phyloP scores from a whole-genome alignment of 1,140 invertebrate species.

The Neomicropteryx cornuta region DNA sequence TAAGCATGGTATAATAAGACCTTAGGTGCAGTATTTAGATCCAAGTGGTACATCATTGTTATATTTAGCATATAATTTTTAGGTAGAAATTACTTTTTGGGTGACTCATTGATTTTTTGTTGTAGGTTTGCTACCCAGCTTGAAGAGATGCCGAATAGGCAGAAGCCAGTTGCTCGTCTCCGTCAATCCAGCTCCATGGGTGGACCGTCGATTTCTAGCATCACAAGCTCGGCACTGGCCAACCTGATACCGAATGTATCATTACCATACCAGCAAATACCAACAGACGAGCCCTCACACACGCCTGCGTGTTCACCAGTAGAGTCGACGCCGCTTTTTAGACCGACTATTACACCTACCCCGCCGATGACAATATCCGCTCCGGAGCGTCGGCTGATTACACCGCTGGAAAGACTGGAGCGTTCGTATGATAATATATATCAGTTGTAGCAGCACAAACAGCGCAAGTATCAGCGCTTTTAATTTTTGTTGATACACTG shows the following conservation, averaged over 20 bases:
- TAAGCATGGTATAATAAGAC: background rate
- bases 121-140: slow-evolving; percentile 44
- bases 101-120: slow-evolving; percentile 6
- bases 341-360: slow-evolving; percentile 27
- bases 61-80: background rate
- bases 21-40: background rate
- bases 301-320: background rate
- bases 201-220: slow-evolving; percentile 25
- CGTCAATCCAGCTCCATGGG: slow-evolving; percentile 42
- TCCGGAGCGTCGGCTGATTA: slow-evolving; percentile 63
- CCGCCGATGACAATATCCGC: slow-evolving; percentile 60
- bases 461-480: slow-evolving; percentile 26
- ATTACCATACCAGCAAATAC: slow-evolving; percentile 10
- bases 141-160: slow-evolving; percentile 39
- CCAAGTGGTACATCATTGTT: background rate
- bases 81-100: background rate
- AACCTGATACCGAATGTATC: slow-evolving; percentile 15
- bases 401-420: slow-evolving; percentile 67
- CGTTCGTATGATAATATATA: slow-evolving; percentile 80
- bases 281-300: slow-evolving; percentile 10
- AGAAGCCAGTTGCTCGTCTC: slow-evolving; percentile 39
- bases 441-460: slow-evolving; percentile 66
- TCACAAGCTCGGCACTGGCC: slow-evolving; percentile 31
- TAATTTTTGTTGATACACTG: slow-evolving; percentile 2
- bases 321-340: slow-evolving; percentile 23